Base-by-base conservation (phyloP, 2,797 vertebrate species). In the Acanthopagrus latus region DNA sequence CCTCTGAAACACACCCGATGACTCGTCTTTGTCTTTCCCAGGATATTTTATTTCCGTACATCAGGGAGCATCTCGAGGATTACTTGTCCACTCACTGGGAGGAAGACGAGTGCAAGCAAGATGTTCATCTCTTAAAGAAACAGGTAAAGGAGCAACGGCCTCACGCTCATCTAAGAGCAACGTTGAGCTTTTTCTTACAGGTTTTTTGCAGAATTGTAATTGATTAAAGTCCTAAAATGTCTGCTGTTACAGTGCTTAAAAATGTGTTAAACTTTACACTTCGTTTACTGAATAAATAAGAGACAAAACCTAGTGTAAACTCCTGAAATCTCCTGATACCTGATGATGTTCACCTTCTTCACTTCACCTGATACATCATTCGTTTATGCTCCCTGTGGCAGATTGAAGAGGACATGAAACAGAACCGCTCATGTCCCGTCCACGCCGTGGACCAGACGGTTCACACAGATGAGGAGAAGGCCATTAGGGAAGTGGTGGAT, bases 31-130 rank as follows among this genome's bases (percentile, higher is more conserved):
- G 13, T 81, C 47, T 56, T 63, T 89, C 84, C 7, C 87, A 99
- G 98, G 97, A 99, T 64, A 95, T 96, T 67, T 93, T 99, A 84
- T 99, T 99, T 92, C 96, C 97, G 4, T 99, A 97, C 86, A 96
- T 99, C 84, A 95, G 87, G 86, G 96, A 98, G 67, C 96, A 99
- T 55, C 95, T 99, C 41, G 96, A 97, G 82, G 97, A 98, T 50
- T 96, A 98, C 55, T 92, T 99, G 56, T 95, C 95, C 2, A 84
- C 92, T 12, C 98, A 99, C 82, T 99, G 98, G 98, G 96, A 97
- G 67, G 98, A 99, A 82, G 97, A 98, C 66, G 97, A 98, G 85
- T 99, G 98, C 91, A 99, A 98, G 87, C 94, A 96, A 81, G 98
- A 99, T 21, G 94, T 99, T 0, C 93, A 92, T 57, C 97, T 98